Evolutionary conservation across 2,797 vertebrate species (phyloP).

Genomic region (Bradypodion pumilum): DNA sequence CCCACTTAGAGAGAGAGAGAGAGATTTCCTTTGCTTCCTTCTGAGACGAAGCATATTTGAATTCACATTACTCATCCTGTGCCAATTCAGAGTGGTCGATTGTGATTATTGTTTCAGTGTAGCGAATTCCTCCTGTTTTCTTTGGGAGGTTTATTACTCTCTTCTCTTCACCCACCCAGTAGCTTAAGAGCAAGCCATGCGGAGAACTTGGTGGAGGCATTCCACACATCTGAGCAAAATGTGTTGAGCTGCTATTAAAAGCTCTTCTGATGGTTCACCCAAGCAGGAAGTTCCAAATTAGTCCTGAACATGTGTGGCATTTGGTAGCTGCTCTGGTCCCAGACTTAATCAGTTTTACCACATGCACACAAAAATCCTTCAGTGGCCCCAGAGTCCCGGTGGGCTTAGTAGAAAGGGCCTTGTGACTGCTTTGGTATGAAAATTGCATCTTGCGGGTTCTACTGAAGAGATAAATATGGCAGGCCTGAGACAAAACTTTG

Average conservation of each 20-base stretch:
- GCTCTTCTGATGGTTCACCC: not conserved
- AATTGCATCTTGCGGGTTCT: not conserved
- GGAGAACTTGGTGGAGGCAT: not conserved
- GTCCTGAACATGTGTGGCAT: not conserved
- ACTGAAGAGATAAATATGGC: not conserved
- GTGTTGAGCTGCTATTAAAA: not conserved
- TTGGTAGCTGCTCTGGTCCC: not conserved
- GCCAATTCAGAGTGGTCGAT: slow-evolving; percentile 1
- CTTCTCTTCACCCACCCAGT: no score
- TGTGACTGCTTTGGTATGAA: not conserved
- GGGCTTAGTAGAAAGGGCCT: no score
- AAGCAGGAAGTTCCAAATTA: not conserved
- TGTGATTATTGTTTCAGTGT: not conserved
- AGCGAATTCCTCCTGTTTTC: not conserved
- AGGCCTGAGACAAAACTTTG: no score
- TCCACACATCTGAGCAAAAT: not conserved
- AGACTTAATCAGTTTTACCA: not conserved
- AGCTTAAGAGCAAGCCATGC: not conserved
- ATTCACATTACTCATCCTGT: not conserved
- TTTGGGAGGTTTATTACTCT: not conserved
- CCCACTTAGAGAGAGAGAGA: not conserved
- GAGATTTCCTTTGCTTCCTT: not conserved
- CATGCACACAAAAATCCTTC: not conserved
- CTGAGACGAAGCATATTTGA: not conserved
- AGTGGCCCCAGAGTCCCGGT: not conserved